Evolutionary conservation across 2,888 invertebrate species (phyloP), one percentile per base, ranked within the genome.

Genomic region (Ectemnius lituratus): DNA sequence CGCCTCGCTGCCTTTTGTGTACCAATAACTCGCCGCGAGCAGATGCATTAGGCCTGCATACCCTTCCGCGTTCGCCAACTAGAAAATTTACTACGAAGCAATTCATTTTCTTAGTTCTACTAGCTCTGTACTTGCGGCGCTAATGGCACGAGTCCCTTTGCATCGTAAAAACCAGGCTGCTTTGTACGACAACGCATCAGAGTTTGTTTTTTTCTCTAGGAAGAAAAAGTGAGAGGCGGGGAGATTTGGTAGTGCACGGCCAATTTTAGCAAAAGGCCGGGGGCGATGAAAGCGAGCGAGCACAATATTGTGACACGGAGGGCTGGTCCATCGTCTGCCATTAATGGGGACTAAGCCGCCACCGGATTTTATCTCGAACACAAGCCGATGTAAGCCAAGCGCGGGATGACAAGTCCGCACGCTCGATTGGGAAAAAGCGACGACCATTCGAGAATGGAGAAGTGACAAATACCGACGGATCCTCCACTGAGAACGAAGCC

Each of bases 261-360:
- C 52, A 16, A 16, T 14, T 52, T 52, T 52, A 16, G 16, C 52
- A 16, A 68, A 68, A 58, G 28, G 27, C 52, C 16, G 5, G 8
- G 16, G 52, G 1, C 14, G 14, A 11, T 52, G 52, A 28, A 46
- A 58, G 60, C 47, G 37, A 59, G 65, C 58, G 37, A 73, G 27
- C 66, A 78, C 64, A 83, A 83, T 84, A 83, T 83, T 84, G 62
- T 83, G 84, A 83, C 82, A 78, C 75, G 59, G 8, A 23, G 67
- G 16, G 62, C 70, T 76, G 76, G 49, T 76, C 77, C 76, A 73
- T 66, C 67, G 71, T 37, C 65, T 73, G 79, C 78, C 70, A 83
- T 84, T 84, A 77, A 37, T 11, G 57, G 70, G 71, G 77, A 70
- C 82, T 85, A 84, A 83, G 74, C 76, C 77, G 75, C 76, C 76